phyloP scores from a whole-genome alignment of 2,888 invertebrate species.

The Balanococcus diminutus region DNA sequence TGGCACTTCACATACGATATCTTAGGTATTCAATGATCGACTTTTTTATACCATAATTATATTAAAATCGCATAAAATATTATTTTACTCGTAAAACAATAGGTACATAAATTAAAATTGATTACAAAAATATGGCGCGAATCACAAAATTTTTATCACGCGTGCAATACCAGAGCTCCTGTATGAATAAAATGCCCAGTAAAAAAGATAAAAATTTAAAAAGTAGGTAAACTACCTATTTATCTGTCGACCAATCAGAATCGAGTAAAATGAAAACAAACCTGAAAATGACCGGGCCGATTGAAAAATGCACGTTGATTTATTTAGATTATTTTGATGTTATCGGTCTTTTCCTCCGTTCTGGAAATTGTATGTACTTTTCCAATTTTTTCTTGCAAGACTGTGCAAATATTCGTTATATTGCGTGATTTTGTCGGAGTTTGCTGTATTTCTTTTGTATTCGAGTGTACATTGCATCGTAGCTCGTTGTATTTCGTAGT shows the following conservation, averaged over 20 bases:
- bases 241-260: not conserved
- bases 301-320: not conserved
- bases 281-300: not conserved
- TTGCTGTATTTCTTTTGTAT: too few relatives aligned
- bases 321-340: not conserved
- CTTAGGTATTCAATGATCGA: not conserved
- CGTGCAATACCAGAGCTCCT: not conserved
- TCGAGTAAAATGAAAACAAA: not conserved
- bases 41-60: not conserved
- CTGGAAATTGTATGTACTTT: not conserved
- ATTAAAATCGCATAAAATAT: not conserved
- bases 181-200: not conserved
- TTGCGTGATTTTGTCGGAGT: too few relatives aligned
- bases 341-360: not conserved
- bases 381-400: too few relatives aligned
- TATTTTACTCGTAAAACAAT: not conserved
- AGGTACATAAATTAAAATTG: not conserved
- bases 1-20: not conserved
- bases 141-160: not conserved
- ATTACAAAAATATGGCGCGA: conserved; percentile 8
- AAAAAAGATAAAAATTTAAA: not conserved
- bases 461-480: too few relatives aligned
- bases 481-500: too few relatives aligned
- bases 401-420: too few relatives aligned
- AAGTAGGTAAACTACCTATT: not conserved